Percentiles rank a stretch among this genome's conserved stretches.
phyloP scores from a whole-genome alignment of 2,797 vertebrate genomes.

The Potorous gilbertii region DNA sequence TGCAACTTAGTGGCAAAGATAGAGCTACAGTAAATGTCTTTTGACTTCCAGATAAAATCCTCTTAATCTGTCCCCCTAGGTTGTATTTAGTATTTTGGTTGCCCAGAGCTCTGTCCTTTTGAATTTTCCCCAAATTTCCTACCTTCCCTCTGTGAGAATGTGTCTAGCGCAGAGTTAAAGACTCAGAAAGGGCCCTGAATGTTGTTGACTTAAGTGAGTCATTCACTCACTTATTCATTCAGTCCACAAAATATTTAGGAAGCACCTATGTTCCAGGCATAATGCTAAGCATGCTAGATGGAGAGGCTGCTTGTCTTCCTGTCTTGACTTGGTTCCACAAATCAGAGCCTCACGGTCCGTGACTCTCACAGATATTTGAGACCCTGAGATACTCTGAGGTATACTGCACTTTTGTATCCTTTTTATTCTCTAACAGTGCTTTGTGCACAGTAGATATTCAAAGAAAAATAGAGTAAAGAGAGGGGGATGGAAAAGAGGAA shows the following conservation, averaged over 20 bases:
- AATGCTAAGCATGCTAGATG: background rate
- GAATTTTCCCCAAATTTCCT: conserved; percentile 37
- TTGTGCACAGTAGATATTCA: conserved; percentile 31
- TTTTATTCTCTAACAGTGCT: conserved; percentile 36
- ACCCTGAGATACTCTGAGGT: conserved; percentile 1
- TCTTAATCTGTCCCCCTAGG: conserved; percentile 25
- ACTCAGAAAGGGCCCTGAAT: background rate
- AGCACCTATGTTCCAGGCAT: background rate
- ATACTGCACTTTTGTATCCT: conserved; percentile 6
- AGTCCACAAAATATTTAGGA: background rate
- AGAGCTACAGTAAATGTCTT: background rate
- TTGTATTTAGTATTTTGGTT: conserved; percentile 20
- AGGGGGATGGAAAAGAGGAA: background rate
- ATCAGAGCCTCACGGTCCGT: background rate
- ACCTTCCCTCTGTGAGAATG: background rate
- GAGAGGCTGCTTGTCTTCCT: conserved; percentile 1
- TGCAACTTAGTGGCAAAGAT: background rate
- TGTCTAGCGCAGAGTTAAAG: conserved; percentile 1
- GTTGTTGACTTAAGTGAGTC: background rate
- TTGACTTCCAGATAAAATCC: background rate
- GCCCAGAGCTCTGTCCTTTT: background rate
- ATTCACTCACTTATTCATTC: background rate
- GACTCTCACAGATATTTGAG: conserved; percentile 28
- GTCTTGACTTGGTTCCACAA: background rate
- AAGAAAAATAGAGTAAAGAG: background rate